Base-by-base conservation (phyloP, 1,140 invertebrate genomes). In the Bombus impatiens region DNA sequence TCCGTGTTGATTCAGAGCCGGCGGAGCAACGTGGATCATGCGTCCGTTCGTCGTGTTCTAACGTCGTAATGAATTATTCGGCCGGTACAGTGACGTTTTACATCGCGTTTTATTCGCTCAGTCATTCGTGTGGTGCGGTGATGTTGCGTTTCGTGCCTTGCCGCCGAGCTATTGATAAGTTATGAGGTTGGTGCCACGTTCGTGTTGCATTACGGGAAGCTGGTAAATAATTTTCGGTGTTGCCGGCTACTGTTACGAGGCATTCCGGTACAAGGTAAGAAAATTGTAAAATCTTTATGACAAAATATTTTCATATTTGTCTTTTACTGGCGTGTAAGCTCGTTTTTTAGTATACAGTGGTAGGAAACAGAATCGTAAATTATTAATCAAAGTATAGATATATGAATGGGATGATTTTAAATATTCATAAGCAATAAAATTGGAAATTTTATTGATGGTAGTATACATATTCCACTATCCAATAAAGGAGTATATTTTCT, bases 1-100 rank as follows among this genome's bases (percentile, higher is more conserved):
- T 22, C 9, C 42, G n/a, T 28, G 37, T 75, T 62, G n/a, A 62
- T 82, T 81, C 40, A 42, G 42, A 35, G 70, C 18, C 42, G 44
- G 18, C 10, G 25, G 32, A 25, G 44, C 28, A 44, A 62, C 68
- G 37, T 25, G 5, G 6, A 22, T 28, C 13, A 4, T 28, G 15
- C 37, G 47, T 82, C 71, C 10, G 22, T 74, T 59, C 22, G 18
- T 32, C 22, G n/a, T 13, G 40, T 62, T 71, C n/a, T 47, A 65
- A 44, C 70, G 53, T 82, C 22, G n/a, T 74, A 62, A 75, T 82
- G 57, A 82, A 82, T 82, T 82, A 82, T 82, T 82, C 53, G 35
- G 9, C 42, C 62, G 6, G n/a, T n/a, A 37, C 37, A n/a, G 68
- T 74, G 68, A 74, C n/a, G n/a, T 82, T 75, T 53, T 53, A 53